phyloP scores from a whole-genome alignment of 2,888 invertebrate species.

The Scrobipalpa atriplicella region DNA sequence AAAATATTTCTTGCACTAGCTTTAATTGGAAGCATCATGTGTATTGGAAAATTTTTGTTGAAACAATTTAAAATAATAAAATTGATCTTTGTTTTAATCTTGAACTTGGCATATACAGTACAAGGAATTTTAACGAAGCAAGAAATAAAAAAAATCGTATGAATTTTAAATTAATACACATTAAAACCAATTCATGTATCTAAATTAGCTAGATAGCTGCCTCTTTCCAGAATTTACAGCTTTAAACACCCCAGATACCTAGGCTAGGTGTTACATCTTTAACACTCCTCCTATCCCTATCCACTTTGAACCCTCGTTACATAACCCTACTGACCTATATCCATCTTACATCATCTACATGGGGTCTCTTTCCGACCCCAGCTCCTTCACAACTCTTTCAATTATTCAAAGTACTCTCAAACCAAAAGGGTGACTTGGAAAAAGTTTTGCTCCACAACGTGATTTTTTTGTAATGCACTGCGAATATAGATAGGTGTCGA shows the following conservation, averaged over 20 bases:
- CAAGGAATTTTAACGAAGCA: too few relatives aligned
- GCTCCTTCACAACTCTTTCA: slow-evolving; percentile 67
- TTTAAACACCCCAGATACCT: slow-evolving; percentile 22
- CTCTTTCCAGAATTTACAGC: not conserved
- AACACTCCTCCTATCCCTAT: slow-evolving; percentile 49
- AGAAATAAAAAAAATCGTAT: too few relatives aligned
- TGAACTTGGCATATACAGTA: too few relatives aligned
- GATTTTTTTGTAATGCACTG: not conserved
- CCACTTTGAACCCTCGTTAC: slow-evolving; percentile 52
- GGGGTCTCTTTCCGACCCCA: slow-evolving; percentile 48
- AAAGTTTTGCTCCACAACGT: slow-evolving; percentile 19
- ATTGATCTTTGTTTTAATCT: too few relatives aligned
- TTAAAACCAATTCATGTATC: too few relatives aligned
- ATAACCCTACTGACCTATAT: slow-evolving; percentile 65
- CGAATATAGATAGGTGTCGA: not conserved
- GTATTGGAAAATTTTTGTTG: too few relatives aligned
- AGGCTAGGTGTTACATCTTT: slow-evolving; percentile 59
- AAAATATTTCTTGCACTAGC: not conserved
- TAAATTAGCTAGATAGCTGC: too few relatives aligned
- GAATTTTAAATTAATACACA: too few relatives aligned
- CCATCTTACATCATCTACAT: slow-evolving; percentile 76
- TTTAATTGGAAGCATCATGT: too few relatives aligned
- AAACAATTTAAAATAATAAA: too few relatives aligned
- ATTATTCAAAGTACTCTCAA: slow-evolving; percentile 74
- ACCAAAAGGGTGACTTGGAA: slow-evolving; percentile 37